phyloP scores from a whole-genome alignment of 2,888 invertebrate genomes.

The Melikaiella ostensackeni region DNA sequence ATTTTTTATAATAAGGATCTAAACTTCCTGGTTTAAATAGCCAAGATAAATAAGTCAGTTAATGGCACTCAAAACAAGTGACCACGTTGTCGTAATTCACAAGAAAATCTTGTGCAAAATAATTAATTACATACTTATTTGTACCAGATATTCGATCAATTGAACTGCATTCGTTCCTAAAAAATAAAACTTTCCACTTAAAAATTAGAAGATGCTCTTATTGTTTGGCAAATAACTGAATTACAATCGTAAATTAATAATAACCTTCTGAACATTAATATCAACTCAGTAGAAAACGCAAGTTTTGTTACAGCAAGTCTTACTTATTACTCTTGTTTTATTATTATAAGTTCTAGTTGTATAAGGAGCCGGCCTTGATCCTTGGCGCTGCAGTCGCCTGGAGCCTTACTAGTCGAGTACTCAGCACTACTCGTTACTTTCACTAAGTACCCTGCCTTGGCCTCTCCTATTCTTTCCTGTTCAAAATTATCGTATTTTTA shows the following conservation, averaged over 20 bases:
- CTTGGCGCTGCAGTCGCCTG: slow-evolving; percentile 74
- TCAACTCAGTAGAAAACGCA: not conserved
- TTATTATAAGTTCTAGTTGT: slow-evolving; percentile 58
- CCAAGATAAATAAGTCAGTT: too few species aligned
- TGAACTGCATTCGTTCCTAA: too few species aligned
- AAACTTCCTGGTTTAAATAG: too few species aligned
- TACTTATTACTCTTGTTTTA: slow-evolving; percentile 42
- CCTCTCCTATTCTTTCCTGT: slow-evolving; percentile 31
- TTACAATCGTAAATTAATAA: not conserved
- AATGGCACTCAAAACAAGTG: too few species aligned
- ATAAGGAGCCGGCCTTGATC: slow-evolving; percentile 74
- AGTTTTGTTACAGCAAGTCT: slow-evolving; percentile 12
- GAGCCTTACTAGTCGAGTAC: slow-evolving; percentile 55
- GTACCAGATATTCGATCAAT: too few species aligned
- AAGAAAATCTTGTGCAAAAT: too few species aligned
- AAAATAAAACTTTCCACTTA: too few species aligned
- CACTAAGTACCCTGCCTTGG: slow-evolving; percentile 63
- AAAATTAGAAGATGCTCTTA: not conserved
- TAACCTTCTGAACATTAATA: not conserved
- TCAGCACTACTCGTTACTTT: slow-evolving; percentile 67
- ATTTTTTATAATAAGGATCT: too few species aligned
- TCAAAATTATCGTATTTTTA: slow-evolving; percentile 2
- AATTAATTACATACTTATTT: too few species aligned
- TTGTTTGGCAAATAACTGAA: not conserved
- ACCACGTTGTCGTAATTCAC: too few species aligned